Conservation (phyloP, 1,140 invertebrate species). For the Euwallacea fornicatus region DNA sequence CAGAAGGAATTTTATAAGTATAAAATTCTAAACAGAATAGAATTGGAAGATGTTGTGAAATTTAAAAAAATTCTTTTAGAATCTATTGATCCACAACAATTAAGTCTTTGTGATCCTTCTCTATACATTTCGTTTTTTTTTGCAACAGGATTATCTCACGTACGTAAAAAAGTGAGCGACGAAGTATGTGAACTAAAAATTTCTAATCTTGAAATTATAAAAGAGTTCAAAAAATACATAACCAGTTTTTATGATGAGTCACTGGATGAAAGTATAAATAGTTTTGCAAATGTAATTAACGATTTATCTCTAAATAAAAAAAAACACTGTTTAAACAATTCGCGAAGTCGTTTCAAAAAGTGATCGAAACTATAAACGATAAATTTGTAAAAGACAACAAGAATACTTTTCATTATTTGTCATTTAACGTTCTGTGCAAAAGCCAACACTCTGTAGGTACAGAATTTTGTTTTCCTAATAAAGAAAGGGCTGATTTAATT, state of each 20-base stretch:
- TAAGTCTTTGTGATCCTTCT: neutral
- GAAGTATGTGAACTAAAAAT: neutral
- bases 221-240: neutral
- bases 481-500: no score
- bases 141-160: neutral
- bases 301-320: neutral
- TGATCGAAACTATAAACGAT: neutral
- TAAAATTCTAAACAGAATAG: neutral
- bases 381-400: neutral
- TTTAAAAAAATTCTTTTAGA: neutral
- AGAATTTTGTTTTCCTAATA: neutral
- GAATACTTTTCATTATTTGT: neutral
- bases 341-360: neutral
- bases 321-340: neutral
- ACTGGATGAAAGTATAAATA: neutral
- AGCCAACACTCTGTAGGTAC: neutral
- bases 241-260: neutral
- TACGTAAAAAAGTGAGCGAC: neutral
- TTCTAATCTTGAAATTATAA: neutral
- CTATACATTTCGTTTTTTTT: neutral
- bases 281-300: neutral
- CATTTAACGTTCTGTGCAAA: neutral
- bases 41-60: neutral
- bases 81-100: neutral
- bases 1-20: neutral